These are phyloP conservation scores for Microdon myrmicae DNA, from an alignment of 2,888 invertebrate genomes.

Conservation along the genomic window DNA sequence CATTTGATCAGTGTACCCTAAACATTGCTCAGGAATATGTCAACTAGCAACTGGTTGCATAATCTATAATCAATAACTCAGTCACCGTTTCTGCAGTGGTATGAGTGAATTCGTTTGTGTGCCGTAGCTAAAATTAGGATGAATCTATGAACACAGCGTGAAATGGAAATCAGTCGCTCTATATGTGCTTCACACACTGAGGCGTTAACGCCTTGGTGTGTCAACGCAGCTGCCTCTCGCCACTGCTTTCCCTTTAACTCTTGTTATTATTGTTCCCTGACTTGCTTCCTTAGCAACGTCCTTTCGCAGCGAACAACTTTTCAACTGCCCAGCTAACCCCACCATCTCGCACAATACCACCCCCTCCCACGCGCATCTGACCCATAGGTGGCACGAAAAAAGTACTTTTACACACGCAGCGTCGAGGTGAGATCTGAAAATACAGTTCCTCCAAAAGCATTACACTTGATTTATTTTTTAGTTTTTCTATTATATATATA, in stretches of 20 bases:
- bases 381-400: neutral
- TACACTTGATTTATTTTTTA: conserved; percentile 33
- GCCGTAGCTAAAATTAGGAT: conserved; percentile 23
- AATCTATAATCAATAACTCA: conserved; percentile 20
- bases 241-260: neutral
- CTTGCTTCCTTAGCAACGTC: conserved; percentile 42
- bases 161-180: conserved; percentile 4
- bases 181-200: neutral
- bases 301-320: conserved; percentile 15
- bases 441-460: conserved; percentile 44
- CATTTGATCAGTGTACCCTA: no score
- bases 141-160: conserved; percentile 15
- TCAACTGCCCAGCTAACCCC: no score
- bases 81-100: no score
- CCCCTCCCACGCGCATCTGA: neutral
- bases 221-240: no score
- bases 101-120: neutral
- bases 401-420: conserved; percentile 4
- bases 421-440: conserved; percentile 22
- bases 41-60: conserved; percentile 17
- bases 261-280: neutral
- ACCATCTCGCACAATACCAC: neutral
- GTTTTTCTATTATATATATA: no score
- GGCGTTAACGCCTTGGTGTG: no score
- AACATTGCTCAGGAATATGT: no score